Conservation (phyloP, 2,113 vertebrate genomes). For the Chiloscyllium plagiosum region DNA sequence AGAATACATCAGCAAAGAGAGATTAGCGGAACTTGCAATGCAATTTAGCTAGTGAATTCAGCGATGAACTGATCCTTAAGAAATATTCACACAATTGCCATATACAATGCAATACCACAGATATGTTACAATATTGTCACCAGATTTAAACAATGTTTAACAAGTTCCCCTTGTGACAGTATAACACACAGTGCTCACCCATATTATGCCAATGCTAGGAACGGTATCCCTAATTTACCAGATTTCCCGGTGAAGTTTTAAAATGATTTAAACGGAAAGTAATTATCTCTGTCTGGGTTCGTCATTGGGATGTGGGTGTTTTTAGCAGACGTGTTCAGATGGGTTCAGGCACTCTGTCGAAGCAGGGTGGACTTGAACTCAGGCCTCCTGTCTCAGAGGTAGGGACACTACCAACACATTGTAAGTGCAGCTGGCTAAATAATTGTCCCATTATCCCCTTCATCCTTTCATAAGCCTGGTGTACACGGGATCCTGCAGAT, state of each 20-base stretch:
- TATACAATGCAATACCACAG: not conserved
- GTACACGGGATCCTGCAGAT: too few relatives aligned
- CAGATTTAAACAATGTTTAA: not conserved
- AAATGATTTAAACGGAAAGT: not conserved
- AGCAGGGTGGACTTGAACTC: too few relatives aligned
- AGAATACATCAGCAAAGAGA: not conserved
- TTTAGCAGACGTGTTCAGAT: too few relatives aligned
- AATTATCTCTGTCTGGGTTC: not conserved
- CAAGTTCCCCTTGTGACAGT: not conserved
- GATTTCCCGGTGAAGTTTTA: not conserved
- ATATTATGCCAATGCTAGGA: not conserved
- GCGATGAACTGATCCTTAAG: not conserved
- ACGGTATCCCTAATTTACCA: not conserved
- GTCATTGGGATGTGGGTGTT: not conserved
- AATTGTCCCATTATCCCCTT: not conserved
- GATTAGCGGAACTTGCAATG: conserved; percentile 12
- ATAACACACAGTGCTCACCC: not conserved
- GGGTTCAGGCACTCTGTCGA: too few relatives aligned
- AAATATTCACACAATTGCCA: not conserved
- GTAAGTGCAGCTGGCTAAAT: not conserved
- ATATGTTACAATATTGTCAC: not conserved
- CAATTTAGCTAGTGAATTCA: not conserved
- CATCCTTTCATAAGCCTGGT: not conserved
- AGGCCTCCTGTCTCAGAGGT: too few relatives aligned
- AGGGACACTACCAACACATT: too few relatives aligned